Evolutionary conservation across 53 echinoderm and acorn worm genomes (phyloP), one percentile per base, ranked within the genome.

Genomic region (Mesocentrotus franciscanus): DNA sequence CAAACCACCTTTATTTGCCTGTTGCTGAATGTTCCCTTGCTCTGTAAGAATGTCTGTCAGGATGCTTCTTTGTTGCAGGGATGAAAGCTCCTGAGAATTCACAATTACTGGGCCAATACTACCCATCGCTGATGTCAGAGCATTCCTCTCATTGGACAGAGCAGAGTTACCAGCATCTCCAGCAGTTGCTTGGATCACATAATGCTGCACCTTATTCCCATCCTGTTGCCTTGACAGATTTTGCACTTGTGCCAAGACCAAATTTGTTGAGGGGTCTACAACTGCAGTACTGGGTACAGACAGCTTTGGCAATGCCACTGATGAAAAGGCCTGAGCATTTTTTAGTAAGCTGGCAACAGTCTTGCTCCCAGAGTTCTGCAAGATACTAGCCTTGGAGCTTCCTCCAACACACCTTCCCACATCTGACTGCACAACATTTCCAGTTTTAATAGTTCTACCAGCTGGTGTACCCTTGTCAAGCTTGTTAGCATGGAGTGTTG

Each of bases 281-380:
- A 12, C 39, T 84, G 84, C 32, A 81, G 94, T 94, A 70, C 95
- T 94, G 85, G 87, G 39, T 55, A 55, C 85, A 24, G 95, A 26
- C n/a, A n/a, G 22, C 83, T 93, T 93, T 81, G 93, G 32, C 57
- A 59, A 72, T 26, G 93, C 42, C 32, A 18, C 81, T 81, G 81
- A 94, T 60, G 94, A 33, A 10, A 22, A 32, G 33, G 94, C 84
- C 84, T 94, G 94, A 84, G 94, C 94, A 84, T 56, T 84, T 87
- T 72, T 94, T 49, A 94, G 87, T 36, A 94, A 18, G 34, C 61
- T 94, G 18, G 95, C 95, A 55, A 94, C 95, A 64, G 95, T 94
- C 95, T 94, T 94, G 35, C 95, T 85, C 49, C 85, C 95, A 87
- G 85, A 35, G 70, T 87, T 94, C 18, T 87, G 85, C 55, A 72